phyloP scores from a whole-genome alignment of 2,113 vertebrate genomes.

The Thamnophis sirtalis region DNA sequence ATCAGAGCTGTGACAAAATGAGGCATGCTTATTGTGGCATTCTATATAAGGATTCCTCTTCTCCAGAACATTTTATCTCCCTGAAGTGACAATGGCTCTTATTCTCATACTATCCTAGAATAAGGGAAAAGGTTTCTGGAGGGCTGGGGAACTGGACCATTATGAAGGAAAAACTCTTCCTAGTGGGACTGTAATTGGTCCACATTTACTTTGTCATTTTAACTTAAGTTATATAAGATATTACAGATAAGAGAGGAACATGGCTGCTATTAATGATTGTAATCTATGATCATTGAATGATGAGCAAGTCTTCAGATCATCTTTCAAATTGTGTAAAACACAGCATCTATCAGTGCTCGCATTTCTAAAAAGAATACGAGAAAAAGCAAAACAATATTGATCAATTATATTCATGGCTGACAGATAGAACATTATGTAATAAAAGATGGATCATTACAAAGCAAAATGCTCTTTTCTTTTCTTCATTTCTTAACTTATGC shows the following conservation, averaged over 20 bases:
- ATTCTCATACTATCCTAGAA: neutral
- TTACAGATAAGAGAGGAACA: neutral
- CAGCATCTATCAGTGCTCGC: neutral
- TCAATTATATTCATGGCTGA: slow-evolving; percentile 42
- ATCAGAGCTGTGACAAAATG: neutral
- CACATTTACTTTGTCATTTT: neutral
- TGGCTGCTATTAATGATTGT: neutral
- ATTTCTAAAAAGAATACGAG: slow-evolving; percentile 29
- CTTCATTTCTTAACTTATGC: slow-evolving; percentile 39
- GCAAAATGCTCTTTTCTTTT: slow-evolving; percentile 14
- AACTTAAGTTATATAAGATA: neutral
- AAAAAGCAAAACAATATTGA: slow-evolving; percentile 26
- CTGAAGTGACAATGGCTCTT: neutral
- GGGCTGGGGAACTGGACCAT: neutral
- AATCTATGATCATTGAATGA: neutral
- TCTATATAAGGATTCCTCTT: neutral
- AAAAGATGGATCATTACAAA: slow-evolving; percentile 53
- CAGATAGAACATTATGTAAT: slow-evolving; percentile 29
- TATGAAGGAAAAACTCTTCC: neutral
- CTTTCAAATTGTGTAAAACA: neutral
- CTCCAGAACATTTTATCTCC: neutral
- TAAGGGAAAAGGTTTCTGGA: neutral
- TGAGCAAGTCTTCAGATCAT: neutral
- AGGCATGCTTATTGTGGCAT: neutral
- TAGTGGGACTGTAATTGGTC: neutral